Evolutionary conservation across 2,113 vertebrate genomes (phyloP).

Genomic region (Apistogramma diplotaenia): DNA sequence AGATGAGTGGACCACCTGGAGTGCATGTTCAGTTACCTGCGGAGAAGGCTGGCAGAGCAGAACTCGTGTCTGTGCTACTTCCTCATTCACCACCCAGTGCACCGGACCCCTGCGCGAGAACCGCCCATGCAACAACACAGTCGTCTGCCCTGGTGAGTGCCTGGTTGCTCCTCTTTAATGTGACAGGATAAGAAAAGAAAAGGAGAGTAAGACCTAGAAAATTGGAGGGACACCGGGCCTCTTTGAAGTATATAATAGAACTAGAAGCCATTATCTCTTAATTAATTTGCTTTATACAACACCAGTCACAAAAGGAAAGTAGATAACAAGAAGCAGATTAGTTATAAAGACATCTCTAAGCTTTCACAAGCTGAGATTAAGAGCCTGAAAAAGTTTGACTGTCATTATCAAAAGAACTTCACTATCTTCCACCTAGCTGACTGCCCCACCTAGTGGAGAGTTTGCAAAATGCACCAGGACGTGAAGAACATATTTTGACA

Average conservation of each 20-base stretch:
- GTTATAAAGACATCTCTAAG: neutral
- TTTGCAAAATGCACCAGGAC: neutral
- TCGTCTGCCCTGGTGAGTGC: constrained; percentile 87
- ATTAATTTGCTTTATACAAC: neutral
- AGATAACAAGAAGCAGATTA: neutral
- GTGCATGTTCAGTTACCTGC: constrained; percentile 89
- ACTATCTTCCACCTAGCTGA: neutral
- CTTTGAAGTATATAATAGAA: constrained; percentile 1
- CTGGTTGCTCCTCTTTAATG: neutral
- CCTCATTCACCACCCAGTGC: constrained; percentile 90
- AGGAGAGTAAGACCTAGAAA: neutral
- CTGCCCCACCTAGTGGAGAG: constrained; percentile 42
- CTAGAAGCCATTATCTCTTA: constrained; percentile 6
- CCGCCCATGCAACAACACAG: constrained; percentile 93
- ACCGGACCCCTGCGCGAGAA: constrained; percentile 92
- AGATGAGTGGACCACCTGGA: constrained; percentile 97
- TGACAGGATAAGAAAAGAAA: neutral
- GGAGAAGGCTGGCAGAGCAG: constrained; percentile 95
- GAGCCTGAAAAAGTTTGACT: neutral
- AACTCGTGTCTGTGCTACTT: constrained; percentile 88
- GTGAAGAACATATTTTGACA: neutral
- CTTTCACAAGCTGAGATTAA: constrained; percentile 8
- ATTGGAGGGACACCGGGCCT: neutral
- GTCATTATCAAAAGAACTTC: neutral
- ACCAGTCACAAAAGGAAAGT: neutral